Percentiles rank a stretch among this genome's conserved stretches.
These are phyloP conservation scores for Sarcophaga carnaria DNA, from an alignment of 2,888 invertebrate species.

Conservation along the genomic window DNA sequence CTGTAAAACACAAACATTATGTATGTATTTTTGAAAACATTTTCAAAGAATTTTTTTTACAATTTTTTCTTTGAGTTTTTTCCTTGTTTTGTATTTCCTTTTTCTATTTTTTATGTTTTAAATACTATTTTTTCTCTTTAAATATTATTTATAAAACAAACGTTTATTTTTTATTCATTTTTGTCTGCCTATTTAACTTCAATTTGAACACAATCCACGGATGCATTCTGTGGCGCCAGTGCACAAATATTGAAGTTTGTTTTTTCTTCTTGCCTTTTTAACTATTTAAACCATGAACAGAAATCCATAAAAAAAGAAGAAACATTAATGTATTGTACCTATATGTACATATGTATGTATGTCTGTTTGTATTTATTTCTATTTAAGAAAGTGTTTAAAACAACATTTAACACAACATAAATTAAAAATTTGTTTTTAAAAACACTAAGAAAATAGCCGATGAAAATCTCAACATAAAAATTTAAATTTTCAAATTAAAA, in stretches of 20 bases:
- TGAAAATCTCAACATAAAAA: too few relatives aligned
- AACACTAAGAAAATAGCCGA: too few relatives aligned
- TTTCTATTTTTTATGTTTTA: too few relatives aligned
- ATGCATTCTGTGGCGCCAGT: constrained; percentile 16
- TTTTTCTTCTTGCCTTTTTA: not conserved
- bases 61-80: not conserved
- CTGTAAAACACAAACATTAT: not conserved
- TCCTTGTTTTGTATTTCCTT: not conserved
- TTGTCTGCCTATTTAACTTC: constrained; percentile 21
- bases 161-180: not conserved
- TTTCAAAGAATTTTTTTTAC: not conserved
- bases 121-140: too few relatives aligned
- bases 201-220: constrained; percentile 32
- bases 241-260: not conserved
- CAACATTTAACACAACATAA: not conserved
- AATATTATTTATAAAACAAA: constrained; percentile 13
- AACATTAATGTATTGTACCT: not conserved
- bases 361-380: not conserved
- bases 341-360: not conserved
- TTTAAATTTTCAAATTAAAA: too few relatives aligned
- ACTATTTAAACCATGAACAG: not conserved
- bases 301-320: not conserved
- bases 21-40: not conserved
- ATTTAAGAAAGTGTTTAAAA: not conserved
- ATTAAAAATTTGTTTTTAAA: too few relatives aligned